Conservation (phyloP, 30 jellyfish, hydroid and myxozoan species). For the Phacellophora camtschatica region DNA sequence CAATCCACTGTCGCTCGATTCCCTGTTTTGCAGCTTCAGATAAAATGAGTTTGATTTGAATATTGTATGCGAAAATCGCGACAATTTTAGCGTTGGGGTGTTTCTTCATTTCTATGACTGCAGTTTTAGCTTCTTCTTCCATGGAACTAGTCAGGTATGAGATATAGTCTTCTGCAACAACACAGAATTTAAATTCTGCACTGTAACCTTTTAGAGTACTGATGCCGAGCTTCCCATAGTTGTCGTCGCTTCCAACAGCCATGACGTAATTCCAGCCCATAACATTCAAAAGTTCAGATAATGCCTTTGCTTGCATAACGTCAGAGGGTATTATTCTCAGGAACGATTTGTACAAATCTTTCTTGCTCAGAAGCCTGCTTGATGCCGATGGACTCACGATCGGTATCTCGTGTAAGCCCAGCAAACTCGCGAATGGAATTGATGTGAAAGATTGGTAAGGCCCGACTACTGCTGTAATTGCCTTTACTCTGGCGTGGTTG, state of each 20-base stretch:
- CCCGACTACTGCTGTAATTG: conserved; percentile 75
- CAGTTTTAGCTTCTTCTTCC: conserved; percentile 32
- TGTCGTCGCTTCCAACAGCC: conserved; percentile 94
- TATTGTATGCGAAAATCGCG: conserved; percentile 64
- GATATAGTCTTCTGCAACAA: conserved; percentile 70
- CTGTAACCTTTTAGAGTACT: conserved; percentile 64
- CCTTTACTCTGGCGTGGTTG: neutral
- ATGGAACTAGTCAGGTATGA: conserved; percentile 39
- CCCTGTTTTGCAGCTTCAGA: conserved; percentile 55
- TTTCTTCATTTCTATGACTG: conserved; percentile 6
- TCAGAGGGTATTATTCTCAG: conserved; percentile 90
- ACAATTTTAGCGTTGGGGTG: conserved; percentile 66
- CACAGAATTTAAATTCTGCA: conserved; percentile 42
- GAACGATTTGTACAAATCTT: conserved; percentile 75
- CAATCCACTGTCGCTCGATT: conserved; percentile 64
- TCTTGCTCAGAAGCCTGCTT: conserved; percentile 82
- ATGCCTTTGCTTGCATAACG: conserved; percentile 61
- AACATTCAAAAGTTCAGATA: conserved; percentile 50
- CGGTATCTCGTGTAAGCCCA: conserved; percentile 64
- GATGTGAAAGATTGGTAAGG: conserved; percentile 75
- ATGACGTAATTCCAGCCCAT: conserved; percentile 74
- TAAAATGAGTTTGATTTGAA: conserved; percentile 48
- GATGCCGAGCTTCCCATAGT: conserved; percentile 87
- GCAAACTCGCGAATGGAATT: conserved; percentile 84
- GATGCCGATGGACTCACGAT: conserved; percentile 89